Percentiles rank a stretch among this genome's conserved stretches.
These are phyloP conservation scores for Saccostrea echinata DNA, from an alignment of 1,140 invertebrate species.

Conservation along the genomic window DNA sequence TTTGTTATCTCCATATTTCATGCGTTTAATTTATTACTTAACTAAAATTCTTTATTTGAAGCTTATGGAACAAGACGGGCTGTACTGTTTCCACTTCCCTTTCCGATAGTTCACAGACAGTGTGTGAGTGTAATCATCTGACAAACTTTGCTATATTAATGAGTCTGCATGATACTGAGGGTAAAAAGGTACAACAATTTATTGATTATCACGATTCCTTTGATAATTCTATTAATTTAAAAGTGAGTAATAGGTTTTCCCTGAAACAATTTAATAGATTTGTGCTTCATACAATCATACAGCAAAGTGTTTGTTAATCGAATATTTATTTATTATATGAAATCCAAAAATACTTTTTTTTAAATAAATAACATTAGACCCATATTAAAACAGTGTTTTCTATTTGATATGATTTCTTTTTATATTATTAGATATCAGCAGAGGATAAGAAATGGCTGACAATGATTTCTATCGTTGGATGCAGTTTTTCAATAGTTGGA, in stretches of 20 bases:
- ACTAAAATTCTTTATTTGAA: neutral
- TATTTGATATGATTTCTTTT: neutral
- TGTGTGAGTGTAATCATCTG: slow-evolving; percentile 95
- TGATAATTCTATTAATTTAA: too few species aligned
- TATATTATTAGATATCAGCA: neutral
- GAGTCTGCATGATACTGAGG: slow-evolving; percentile 38
- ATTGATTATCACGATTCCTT: too few species aligned
- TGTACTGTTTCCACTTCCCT: neutral
- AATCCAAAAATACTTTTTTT: too few species aligned
- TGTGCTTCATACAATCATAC: too few species aligned
- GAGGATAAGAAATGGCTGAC: neutral
- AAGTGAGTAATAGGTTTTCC: too few species aligned
- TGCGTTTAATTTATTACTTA: too few species aligned
- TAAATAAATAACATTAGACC: too few species aligned
- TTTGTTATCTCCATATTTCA: too few species aligned
- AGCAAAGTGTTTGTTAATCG: too few species aligned
- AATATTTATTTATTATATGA: too few species aligned
- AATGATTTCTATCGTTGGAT: slow-evolving; percentile 42
- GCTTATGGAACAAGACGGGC: neutral
- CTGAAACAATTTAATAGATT: too few species aligned
- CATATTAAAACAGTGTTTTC: neutral
- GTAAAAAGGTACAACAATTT: neutral
- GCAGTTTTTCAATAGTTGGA: slow-evolving; percentile 44
- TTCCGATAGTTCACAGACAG: slow-evolving; percentile 85
- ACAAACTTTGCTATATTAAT: slow-evolving; percentile 94